Base-by-base conservation (phyloP, 2,797 vertebrate genomes). In the Chrosomus eos region DNA sequence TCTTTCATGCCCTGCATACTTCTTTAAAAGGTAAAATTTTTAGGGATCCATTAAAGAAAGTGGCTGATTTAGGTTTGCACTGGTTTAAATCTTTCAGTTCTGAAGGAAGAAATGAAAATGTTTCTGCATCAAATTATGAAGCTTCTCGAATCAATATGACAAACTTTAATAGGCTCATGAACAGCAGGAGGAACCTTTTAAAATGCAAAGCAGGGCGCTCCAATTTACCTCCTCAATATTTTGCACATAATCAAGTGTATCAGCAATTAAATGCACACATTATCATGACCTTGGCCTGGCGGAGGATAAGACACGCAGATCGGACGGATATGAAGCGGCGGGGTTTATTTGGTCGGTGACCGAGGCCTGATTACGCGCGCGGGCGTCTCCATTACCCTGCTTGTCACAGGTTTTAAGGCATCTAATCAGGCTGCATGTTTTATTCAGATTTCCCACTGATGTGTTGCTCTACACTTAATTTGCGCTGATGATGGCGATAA, bases 221-320 rank as follows among this genome's bases (percentile, higher is more conserved):
- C 77, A 64, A 75, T 85, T 87, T 86, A 77, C 73, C 79, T 86
- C 78, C 70, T 78, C 70, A 80, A 80, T 81, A 89, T 90, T 85
- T 90, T 85, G 75, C 87, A 76, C 81, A 87, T 85, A 89, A 90
- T 90, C 88, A 88, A 90, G 89, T 88, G 88, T 86, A 91, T 87
- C 88, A 18, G 87, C 87, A 88, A 87, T 90, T 88, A 89, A 88
- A 85, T 73, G 80, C 77, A 85, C 82, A 55, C 81, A 81, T 88
- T 86, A 88, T 82, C 77, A 43, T 71, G 85, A 90, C 90, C 89
- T 89, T 89, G 86, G 66, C 81, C 64, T 60, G 76, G 21, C 45
- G 48, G 62, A 83, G 81, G 85, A 86, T 84, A 85, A 84, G 62
- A 83, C 67, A 5, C 8, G 28, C 38, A 23, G 23, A 72, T 51